Evolutionary conservation across 64 coral and sea anemone genomes (phyloP), one percentile per base, ranked within the genome.

Genomic region (Pocillopora verrucosa): DNA sequence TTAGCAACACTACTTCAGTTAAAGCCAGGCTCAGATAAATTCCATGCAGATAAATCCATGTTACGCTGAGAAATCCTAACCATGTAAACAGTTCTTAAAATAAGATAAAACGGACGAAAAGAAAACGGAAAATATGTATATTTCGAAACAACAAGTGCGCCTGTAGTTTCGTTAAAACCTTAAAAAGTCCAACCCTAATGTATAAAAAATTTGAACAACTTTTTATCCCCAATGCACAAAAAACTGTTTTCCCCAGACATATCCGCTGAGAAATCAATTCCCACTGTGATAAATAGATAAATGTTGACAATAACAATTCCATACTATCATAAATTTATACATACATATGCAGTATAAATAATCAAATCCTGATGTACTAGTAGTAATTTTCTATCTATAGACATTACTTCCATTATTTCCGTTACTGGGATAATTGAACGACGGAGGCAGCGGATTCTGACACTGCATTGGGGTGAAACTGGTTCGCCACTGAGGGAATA

Each of bases 401-500:
- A 78, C 90, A 70, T 87, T 92, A 59, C 72, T 87, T 34, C 74
- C 56, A 15, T 56, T 56, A 25, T 36, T 87, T 1, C 80, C 83
- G 59, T 19, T 80, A 64, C 62, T 92, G 11, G 90, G 56, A 80
- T 63, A 80, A 25, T 80, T 92, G 17, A 79, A 87, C 6, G 36
- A 7, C 19, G 64, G 82, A n/a, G 64, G 37, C 25, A 70, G 7
- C 0, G 67, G 11, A 11, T 24, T 24, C 19, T 85, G 82, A 72
- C 82, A 85, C 13, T 37, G 64, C 82, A 85, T 85, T 11, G 82
- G 82, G 4, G 82, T 63, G 17, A 25, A 85, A 85, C 82, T 70
- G 38, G 82, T 85, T n/a, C 82, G 63, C 82, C 82, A 85, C 65
- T 85, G 82, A 11, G 82, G 82, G 82, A 85, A 72, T 13, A 56